A percentile compares a stretch with the other conserved stretches of the same genome.
Evolutionary conservation across 2,797 vertebrate genomes (phyloP).

Genomic region (Molothrus ater): DNA sequence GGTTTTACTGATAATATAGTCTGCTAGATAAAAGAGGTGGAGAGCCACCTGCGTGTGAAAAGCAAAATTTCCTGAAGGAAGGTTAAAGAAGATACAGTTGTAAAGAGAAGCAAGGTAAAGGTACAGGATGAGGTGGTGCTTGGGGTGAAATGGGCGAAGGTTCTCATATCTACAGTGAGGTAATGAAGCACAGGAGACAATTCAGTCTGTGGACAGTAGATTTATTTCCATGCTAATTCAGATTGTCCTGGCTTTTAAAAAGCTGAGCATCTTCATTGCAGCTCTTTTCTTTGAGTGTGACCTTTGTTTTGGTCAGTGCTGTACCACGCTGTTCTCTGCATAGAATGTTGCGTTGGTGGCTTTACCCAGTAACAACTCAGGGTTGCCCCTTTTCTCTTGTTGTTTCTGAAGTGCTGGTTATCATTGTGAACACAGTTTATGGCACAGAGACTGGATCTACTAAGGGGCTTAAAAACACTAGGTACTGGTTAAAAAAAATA

Average conservation of each 20-base stretch:
- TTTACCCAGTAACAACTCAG: not conserved
- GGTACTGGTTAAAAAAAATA: not conserved
- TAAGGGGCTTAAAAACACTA: not conserved
- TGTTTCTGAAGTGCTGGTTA: not conserved
- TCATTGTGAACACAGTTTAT: not conserved
- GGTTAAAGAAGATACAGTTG: not conserved
- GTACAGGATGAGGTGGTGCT: not conserved
- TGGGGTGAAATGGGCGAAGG: not conserved
- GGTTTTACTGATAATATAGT: constrained; percentile 68
- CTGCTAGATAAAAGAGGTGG: constrained; percentile 77
- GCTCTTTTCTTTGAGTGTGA: not conserved
- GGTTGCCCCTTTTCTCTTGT: not conserved
- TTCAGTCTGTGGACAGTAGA: not conserved
- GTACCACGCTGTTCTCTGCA: not conserved
- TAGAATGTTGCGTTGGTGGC: not conserved
- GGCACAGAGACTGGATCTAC: not conserved
- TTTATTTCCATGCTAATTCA: not conserved
- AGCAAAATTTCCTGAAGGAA: constrained; percentile 20
- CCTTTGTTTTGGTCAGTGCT: not conserved
- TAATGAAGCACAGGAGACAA: not conserved
- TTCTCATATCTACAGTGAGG: not conserved
- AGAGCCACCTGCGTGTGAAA: constrained; percentile 42
- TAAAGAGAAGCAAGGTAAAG: not conserved
- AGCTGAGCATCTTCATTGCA: not conserved
- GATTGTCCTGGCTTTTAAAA: not conserved